A percentile compares a stretch with the other conserved stretches of the same genome.
Evolutionary conservation across 2,797 vertebrate species (phyloP).

Genomic region (Macroramphosus scolopax): DNA sequence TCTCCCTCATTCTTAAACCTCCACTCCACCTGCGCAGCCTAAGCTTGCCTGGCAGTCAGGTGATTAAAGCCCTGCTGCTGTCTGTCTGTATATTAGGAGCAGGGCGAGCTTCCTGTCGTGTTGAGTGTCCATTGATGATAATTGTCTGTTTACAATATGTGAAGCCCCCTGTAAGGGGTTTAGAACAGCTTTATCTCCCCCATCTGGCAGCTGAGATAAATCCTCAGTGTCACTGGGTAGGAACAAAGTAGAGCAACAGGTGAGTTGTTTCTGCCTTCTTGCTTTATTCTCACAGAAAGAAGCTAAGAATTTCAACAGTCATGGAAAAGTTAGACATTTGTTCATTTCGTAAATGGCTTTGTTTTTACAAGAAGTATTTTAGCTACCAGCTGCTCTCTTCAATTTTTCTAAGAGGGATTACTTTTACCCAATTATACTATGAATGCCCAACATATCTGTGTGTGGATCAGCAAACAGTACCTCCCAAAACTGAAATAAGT

Average conservation of each 20-base stretch:
- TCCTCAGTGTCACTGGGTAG: constrained; percentile 7
- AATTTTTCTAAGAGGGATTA: too few species aligned
- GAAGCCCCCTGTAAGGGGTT: constrained; percentile 48
- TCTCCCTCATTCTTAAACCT: too few species aligned
- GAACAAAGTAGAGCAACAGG: constrained; percentile 48
- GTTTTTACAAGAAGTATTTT: too few species aligned
- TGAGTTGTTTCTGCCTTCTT: constrained; percentile 44
- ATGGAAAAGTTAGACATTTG: too few species aligned
- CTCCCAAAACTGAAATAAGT: too few species aligned
- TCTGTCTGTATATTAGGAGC: constrained; percentile 17
- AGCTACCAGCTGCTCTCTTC: too few species aligned
- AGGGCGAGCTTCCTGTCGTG: constrained; percentile 10
- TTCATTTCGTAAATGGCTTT: neutral
- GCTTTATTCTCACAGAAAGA: too few species aligned
- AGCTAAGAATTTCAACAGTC: neutral
- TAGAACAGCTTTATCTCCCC: constrained; percentile 44
- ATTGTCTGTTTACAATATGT: constrained; percentile 31
- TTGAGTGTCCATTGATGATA: constrained; percentile 18
- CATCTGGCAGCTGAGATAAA: constrained; percentile 46
- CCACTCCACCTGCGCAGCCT: too few species aligned
- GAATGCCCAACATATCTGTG: neutral
- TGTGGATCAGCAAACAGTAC: too few species aligned
- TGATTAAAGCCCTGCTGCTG: constrained; percentile 20
- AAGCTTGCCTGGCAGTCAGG: constrained; percentile 10
- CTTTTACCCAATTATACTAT: neutral